Base-by-base conservation (phyloP, 2,113 vertebrate genomes). In the Etheostoma cragini region DNA sequence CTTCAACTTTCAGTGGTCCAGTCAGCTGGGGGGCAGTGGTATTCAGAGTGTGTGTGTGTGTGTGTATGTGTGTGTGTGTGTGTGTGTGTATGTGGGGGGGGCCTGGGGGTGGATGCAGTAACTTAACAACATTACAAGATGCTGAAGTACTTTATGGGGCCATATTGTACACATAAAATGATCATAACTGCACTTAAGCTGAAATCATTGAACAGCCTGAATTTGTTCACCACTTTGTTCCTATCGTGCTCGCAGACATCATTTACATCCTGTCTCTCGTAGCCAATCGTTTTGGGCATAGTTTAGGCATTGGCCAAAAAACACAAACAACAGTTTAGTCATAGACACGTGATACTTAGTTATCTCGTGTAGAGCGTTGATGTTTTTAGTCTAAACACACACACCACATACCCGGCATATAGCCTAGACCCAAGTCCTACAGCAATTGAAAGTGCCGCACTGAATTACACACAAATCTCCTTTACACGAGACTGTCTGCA, bases 21-120 rank as follows among this genome's bases (percentile, higher is more conserved):
- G 80, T 87, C 86, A 90, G 85, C 83, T 91, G 88, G 72, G 76
- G 78, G 58, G 47, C 68, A 56, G 26, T 75, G 72, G 72, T 76
- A 69, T 71, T 69, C 35, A 78, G 56, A 11, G 58, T 60, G 33
- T 30, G 30, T 30, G 30, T 30, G 30, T 30, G 30, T 30, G 30
- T 30, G 30, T 30, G 30, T 30, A 4, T 2, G 30, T 30, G 30
- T 30, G 33, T 30, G 30, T 30, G 30, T 30, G 30, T 30, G 30
- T 30, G 30, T 30, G 30, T 30, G 30, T 30, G 30, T 30, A 4
- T 30, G 30, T 30, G 66, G 87, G 69, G 86, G 62, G 22, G 49
- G 84, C n/a, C n/a, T n/a, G 81, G n/a, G 21, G 57, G 14, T 7
- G 38, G 16, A 69, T n/a, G 12, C 16, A 60, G 49, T 19, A 66